Conservation (phyloP, 2,113 vertebrate species). For the Amblyornis subalaris region DNA sequence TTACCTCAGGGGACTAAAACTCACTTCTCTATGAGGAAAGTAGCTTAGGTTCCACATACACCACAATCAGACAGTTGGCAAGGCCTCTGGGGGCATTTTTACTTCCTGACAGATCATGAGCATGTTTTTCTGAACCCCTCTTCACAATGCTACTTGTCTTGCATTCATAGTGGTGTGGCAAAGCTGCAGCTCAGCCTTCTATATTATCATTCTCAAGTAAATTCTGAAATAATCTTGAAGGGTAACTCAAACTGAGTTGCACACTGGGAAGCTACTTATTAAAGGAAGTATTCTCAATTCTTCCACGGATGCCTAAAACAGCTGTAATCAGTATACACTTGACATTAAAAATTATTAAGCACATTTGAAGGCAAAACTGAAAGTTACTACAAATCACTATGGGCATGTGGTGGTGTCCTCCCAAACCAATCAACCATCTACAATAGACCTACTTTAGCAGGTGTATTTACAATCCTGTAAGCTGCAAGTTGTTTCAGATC, state of each 20-base stretch:
- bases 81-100: not conserved
- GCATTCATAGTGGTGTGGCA: not conserved
- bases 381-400: not conserved
- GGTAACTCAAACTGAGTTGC: not conserved
- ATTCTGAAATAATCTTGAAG: not conserved
- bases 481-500: not conserved
- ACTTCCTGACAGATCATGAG: not conserved
- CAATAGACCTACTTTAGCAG: not conserved
- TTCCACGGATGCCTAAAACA: not conserved
- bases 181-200: not conserved
- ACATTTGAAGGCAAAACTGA: not conserved
- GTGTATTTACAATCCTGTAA: not conserved
- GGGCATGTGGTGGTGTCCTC: no score
- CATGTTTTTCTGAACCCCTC: not conserved
- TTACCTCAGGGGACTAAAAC: not conserved
- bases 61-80: accelerated
- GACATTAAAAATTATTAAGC: not conserved
- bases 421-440: not conserved
- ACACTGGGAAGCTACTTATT: not conserved
- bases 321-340: not conserved
- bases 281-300: not conserved
- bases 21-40: not conserved
- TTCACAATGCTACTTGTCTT: not conserved
- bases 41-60: not conserved
- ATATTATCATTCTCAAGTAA: not conserved